Base-by-base conservation (phyloP, 2,113 vertebrate species). In the Chloroceryle aenea region DNA sequence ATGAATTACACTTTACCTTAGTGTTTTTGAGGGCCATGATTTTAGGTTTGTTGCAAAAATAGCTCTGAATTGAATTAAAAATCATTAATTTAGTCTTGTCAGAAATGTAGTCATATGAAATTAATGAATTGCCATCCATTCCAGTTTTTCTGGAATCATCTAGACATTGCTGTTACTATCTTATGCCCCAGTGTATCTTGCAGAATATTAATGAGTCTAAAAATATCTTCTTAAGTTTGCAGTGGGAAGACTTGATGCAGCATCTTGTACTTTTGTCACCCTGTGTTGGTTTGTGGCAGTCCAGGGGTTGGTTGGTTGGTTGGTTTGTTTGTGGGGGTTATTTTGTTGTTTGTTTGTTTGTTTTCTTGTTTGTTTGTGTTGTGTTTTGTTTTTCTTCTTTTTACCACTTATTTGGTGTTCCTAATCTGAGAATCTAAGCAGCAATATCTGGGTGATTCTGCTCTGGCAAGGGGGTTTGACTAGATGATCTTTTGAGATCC, bases 1-100 rank as follows among this genome's bases (percentile, higher is more conserved):
- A 85, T 93, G 8, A 94, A 73, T 30, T 90, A 64, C 59, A 77
- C 73, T 93, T 96, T 59, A 62, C 61, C 64, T 40, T 76, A 19
- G 18, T 32, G 38, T 43, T 96, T 94, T 84, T 94, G 80, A 86
- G 94, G 85, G 84, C 85, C 47, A 6, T 12, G 23, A 61, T 30
- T 85, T 45, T 89, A 85, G 79, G 32, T 29, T 78, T 91, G 32
- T 52, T 91, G 71, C 85, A 95, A 95, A 96, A 96, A 89, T 79
- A 91, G 62, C 55, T 95, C 55, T 68, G 32, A 83, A 84, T 52
- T 80, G 93, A 96, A 83, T 87, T 93, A 30, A 93, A 96, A 97
- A 59, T 66, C 91, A 89, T 87, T 47, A 75, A 36, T 47, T 80
- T 47, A 27, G 23, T 63, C 38, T 75, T 91, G 47, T 71, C 72